phyloP scores from a whole-genome alignment of 2,113 vertebrate genomes.

The Pantherophis guttatus region DNA sequence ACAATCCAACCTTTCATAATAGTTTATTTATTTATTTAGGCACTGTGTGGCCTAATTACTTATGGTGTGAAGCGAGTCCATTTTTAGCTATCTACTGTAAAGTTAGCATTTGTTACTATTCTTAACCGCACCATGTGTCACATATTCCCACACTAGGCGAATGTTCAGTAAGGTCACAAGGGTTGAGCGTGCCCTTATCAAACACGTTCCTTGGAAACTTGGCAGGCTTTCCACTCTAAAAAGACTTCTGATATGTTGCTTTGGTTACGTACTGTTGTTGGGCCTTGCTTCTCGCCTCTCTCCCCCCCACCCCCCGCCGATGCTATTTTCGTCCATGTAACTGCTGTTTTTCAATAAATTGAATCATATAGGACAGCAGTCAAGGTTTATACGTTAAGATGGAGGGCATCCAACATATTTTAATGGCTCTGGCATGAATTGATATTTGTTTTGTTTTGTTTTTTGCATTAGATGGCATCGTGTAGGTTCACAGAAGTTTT shows the following conservation, averaged over 20 bases:
- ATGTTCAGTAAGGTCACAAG: constrained; percentile 68
- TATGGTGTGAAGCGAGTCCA: constrained; percentile 53
- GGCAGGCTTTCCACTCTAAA: constrained; percentile 56
- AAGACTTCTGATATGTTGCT: constrained; percentile 39
- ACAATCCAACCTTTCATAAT: not conserved
- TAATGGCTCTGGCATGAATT: not conserved
- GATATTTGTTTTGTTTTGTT: not conserved
- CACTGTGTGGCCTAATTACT: constrained; percentile 36
- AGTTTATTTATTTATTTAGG: constrained; percentile 16
- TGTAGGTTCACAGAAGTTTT: not conserved
- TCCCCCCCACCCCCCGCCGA: not conserved
- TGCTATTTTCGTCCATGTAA: not conserved
- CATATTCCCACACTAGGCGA: constrained; percentile 65
- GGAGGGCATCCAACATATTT: not conserved
- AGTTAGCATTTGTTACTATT: constrained; percentile 65
- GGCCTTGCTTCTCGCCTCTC: not conserved
- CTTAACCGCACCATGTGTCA: constrained; percentile 49
- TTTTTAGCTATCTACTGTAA: constrained; percentile 62
- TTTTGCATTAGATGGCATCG: not conserved
- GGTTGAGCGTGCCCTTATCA: constrained; percentile 70
- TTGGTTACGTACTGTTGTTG: constrained; percentile 5
- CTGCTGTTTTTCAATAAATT: not conserved
- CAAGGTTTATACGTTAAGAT: not conserved
- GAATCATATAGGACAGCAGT: not conserved
- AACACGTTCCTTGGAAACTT: constrained; percentile 82